Percentiles rank a stretch among this genome's conserved stretches.
These are phyloP conservation scores for Crotalus horridus DNA, from an alignment of 2,113 vertebrate species.

Conservation along the genomic window DNA sequence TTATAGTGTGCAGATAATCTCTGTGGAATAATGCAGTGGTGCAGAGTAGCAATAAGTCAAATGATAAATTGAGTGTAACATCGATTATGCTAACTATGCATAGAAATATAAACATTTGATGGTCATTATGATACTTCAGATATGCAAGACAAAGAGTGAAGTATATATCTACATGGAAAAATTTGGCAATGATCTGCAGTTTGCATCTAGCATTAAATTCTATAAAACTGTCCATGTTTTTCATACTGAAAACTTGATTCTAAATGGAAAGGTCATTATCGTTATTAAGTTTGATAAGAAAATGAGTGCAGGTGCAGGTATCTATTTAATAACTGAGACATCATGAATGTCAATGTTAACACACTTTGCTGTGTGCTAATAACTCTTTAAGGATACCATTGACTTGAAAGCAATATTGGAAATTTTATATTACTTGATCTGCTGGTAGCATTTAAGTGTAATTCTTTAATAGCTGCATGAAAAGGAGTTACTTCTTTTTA, in stretches of 20 bases:
- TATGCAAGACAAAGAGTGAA: constrained; percentile 59
- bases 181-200: constrained; percentile 56
- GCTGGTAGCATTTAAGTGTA: constrained; percentile 68
- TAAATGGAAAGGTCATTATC: constrained; percentile 77
- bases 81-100: constrained; percentile 70
- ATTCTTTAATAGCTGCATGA: constrained; percentile 61
- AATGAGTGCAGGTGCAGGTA: constrained; percentile 69
- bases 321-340: constrained; percentile 76
- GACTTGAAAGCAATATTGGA: constrained; percentile 72
- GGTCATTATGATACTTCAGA: constrained; percentile 53
- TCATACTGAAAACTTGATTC: constrained; percentile 62
- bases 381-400: constrained; percentile 74
- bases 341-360: constrained; percentile 77
- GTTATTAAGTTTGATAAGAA: constrained; percentile 79
- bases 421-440: constrained; percentile 72
- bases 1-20: constrained; percentile 51
- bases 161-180: constrained; percentile 66
- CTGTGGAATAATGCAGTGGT: constrained; percentile 60
- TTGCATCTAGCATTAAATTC: constrained; percentile 66
- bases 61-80: constrained; percentile 70
- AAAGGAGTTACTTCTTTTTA: constrained; percentile 61
- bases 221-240: constrained; percentile 71
- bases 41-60: constrained; percentile 65
- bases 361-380: constrained; percentile 73
- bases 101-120: constrained; percentile 70